Base-by-base conservation (phyloP, 1,140 invertebrate genomes). In the Condylostylus longicornis region DNA sequence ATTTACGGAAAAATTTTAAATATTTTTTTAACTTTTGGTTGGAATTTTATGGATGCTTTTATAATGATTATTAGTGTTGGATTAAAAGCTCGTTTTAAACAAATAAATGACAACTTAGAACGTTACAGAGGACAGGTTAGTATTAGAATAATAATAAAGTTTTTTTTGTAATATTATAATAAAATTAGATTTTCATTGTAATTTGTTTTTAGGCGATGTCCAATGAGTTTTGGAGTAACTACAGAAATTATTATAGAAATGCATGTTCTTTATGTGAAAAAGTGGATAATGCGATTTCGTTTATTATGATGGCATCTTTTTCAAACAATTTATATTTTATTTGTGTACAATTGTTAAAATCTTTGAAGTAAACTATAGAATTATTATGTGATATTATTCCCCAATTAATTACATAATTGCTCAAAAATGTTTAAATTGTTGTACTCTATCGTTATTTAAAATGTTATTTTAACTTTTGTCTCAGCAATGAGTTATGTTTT, bases 171-270 rank as follows among this genome's bases (percentile, higher is more conserved):
- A 43, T 49, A 23, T 38, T 40, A 17, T 2, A 62, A 65, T 36
- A 65, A 70, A 4, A 9, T 2, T 44, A 41, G 70, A 7, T 69
- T 71, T 44, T 58, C 70, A 4, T 70, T 70, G 33, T 46, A 68
- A 5, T 17, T 12, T 17, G 5, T 14, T 35, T 38, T 19, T 28
- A 59, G 56, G 45, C 51, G 19, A 56, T 58, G 56, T 18, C 50
- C 0, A 38, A 46, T 3, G 18, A 39, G 0, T 59, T 47, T 35
- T 60, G 56, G 56, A 47, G 47, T 3, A 47, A 55, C 8, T 42
- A 51, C 17, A 51, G 57, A 10, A 50, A 51, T 28, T 50, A 58
- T 30, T 60, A 60, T 25, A 47, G 57, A 5, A 58, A 57, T 29
- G 38, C 58, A 10, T 60, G 56, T 37, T 47, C 44, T n/a, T 15